Percentiles rank a stretch among this genome's conserved stretches.
Evolutionary conservation across 2,113 vertebrate species (phyloP).

Genomic region (Neotragus pygmaeus): DNA sequence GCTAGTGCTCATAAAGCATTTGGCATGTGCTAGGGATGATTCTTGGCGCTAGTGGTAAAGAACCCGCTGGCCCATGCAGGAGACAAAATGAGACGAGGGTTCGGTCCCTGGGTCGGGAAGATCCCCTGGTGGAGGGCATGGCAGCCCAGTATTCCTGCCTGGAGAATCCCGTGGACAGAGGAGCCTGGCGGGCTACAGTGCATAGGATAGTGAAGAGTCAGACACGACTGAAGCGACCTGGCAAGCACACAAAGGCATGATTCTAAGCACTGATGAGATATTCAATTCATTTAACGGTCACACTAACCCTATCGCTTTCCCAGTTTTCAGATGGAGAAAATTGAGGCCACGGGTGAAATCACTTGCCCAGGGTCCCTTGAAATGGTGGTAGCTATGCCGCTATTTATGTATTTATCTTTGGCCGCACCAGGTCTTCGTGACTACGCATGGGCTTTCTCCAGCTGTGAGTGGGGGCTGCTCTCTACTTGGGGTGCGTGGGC

Average conservation of each 20-base stretch:
- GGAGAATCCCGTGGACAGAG: neutral
- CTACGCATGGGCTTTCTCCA: neutral
- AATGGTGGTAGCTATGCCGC: neutral
- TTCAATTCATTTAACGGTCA: neutral
- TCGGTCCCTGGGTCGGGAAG: neutral
- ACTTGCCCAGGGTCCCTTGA: neutral
- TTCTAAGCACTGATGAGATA: neutral
- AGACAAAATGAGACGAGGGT: neutral
- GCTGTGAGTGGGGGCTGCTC: neutral
- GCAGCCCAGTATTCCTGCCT: neutral
- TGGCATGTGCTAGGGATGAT: neutral
- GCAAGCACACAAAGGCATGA: neutral
- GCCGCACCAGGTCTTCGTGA: neutral
- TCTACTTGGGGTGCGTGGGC: accelerated
- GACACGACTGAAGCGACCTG: neutral
- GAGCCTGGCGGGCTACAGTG: neutral
- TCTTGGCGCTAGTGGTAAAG: neutral
- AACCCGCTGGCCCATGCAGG: neutral
- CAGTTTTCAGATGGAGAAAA: neutral
- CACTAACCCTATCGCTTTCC: too few species aligned
- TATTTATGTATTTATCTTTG: neutral
- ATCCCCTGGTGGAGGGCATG: neutral
- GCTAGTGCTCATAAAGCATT: too few species aligned
- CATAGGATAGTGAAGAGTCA: neutral
- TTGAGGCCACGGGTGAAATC: neutral